phyloP scores from a whole-genome alignment of 2,888 invertebrate genomes.

The Troides aeacus region DNA sequence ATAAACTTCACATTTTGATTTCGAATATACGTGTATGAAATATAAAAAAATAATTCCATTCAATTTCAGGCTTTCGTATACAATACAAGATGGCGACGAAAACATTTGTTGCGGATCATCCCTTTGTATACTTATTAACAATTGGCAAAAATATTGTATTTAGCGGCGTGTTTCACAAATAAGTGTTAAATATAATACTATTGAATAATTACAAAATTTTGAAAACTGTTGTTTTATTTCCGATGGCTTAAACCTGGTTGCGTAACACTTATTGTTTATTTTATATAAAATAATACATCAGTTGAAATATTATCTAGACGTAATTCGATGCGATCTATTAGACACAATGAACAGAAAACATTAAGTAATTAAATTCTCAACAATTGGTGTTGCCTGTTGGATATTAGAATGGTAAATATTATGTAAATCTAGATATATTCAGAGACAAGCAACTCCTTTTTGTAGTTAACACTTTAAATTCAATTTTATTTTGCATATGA shows the following conservation, averaged over 20 bases:
- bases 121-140: constrained; percentile 48
- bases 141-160: constrained; percentile 40
- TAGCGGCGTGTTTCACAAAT: constrained; percentile 46
- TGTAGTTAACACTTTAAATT: no score
- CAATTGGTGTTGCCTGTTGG: no score
- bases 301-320: no score
- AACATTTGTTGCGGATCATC: constrained; percentile 49
- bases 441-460: no score
- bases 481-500: no score
- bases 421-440: no score
- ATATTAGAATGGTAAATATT: no score
- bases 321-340: no score
- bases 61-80: constrained; percentile 36
- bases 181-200: constrained; percentile 33
- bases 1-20: no score
- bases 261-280: background rate
- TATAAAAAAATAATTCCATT: constrained; percentile 3
- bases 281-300: no score
- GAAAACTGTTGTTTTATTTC: background rate
- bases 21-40: background rate
- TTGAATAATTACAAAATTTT: background rate
- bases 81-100: constrained; percentile 34
- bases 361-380: no score
- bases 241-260: background rate
- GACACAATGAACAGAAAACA: no score